Conservation (phyloP, 1,140 invertebrate genomes). For the Psix sp. region DNA sequence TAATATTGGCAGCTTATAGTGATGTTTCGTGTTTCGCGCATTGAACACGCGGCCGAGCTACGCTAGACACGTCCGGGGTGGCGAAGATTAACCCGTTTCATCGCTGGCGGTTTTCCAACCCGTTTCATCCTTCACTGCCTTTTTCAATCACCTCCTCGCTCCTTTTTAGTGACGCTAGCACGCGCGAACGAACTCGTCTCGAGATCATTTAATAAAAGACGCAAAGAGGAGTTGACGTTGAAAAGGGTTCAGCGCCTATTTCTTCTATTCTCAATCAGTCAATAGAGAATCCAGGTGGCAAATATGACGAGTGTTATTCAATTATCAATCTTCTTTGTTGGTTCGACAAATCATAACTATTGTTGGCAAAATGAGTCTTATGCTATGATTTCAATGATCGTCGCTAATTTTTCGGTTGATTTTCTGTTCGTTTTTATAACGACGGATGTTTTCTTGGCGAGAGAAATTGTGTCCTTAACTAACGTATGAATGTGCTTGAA, state of each 20-base stretch:
- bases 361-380: no score
- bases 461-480: constrained; percentile 37
- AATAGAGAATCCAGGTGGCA: constrained; percentile 35
- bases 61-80: constrained; percentile 44
- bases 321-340: constrained; percentile 25
- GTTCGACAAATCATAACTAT: no score
- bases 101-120: constrained; percentile 56
- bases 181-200: constrained; percentile 48
- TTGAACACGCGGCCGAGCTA: neutral
- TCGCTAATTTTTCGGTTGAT: no score
- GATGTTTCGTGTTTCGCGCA: no score
- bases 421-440: no score
- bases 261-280: constrained; percentile 50
- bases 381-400: no score
- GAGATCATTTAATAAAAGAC: constrained; percentile 73
- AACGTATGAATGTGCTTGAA: constrained; percentile 36
- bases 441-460: constrained; percentile 1
- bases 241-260: constrained; percentile 68
- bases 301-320: constrained; percentile 37
- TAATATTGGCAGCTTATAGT: no score
- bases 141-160: constrained; percentile 29
- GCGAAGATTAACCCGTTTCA: constrained; percentile 57
- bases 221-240: constrained; percentile 66
- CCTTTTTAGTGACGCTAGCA: constrained; percentile 38
- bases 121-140: constrained; percentile 47